Evolutionary conservation across 2,888 invertebrate genomes (phyloP).

Genomic region (Sceliomorpha sp.): DNA sequence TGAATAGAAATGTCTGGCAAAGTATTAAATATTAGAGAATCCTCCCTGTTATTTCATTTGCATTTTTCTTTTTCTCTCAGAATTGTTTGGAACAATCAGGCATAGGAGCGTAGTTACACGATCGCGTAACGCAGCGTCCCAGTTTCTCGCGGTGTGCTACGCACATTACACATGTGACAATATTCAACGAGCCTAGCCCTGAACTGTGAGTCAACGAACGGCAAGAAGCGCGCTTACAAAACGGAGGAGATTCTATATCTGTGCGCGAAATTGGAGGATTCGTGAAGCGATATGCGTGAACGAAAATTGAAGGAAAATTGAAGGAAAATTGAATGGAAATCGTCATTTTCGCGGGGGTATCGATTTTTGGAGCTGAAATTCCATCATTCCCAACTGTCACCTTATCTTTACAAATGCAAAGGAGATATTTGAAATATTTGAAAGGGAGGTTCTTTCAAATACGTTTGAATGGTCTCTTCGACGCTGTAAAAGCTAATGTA

Average conservation of each 20-base stretch:
- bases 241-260: conserved; percentile 55
- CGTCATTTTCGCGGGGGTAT: no score
- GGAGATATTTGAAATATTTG: no score
- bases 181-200: conserved; percentile 57
- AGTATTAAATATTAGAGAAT: no score
- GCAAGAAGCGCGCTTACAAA: conserved; percentile 46
- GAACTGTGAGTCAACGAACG: conserved; percentile 58
- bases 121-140: conserved; percentile 47
- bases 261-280: conserved; percentile 50
- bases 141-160: conserved; percentile 47
- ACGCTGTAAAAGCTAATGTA: no score
- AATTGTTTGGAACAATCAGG: conserved; percentile 45
- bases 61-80: conserved; percentile 50
- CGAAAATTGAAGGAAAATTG: conserved; percentile 2
- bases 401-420: no score
- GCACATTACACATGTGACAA: conserved; percentile 53
- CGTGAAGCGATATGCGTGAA: neutral
- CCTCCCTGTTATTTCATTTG: no score
- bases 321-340: no score
- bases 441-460: no score
- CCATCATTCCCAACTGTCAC: no score
- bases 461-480: no score
- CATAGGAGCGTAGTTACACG: conserved; percentile 35
- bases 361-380: no score
- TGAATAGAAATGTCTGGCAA: no score